Evolutionary conservation across 2,797 vertebrate genomes (phyloP).

Genomic region (Acrocephalus scirpaceus): DNA sequence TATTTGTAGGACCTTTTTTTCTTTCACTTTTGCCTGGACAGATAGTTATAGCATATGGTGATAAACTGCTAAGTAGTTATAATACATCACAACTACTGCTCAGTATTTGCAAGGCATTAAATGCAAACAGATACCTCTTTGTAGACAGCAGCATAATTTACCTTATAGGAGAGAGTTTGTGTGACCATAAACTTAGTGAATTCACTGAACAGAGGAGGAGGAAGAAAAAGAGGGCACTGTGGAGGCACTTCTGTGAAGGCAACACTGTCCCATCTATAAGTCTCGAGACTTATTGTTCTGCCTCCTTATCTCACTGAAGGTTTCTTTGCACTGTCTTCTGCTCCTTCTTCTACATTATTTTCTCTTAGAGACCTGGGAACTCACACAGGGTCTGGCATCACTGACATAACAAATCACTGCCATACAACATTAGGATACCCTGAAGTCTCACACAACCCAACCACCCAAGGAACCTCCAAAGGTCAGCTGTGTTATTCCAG

Average conservation of each 20-base stretch:
- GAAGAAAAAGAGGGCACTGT: background rate
- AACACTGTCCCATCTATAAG: background rate
- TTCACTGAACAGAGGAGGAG: background rate
- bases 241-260: background rate
- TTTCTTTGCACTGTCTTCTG: background rate
- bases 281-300: background rate
- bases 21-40: background rate
- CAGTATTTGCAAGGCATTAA: background rate
- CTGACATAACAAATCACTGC: background rate
- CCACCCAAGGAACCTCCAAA: background rate
- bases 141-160: background rate
- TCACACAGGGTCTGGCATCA: background rate
- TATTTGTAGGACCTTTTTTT: background rate
- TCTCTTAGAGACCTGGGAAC: background rate
- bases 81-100: slow-evolving; percentile 4
- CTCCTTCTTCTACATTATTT: background rate
- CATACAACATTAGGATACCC: background rate
- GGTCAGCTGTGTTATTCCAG: background rate
- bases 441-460: background rate
- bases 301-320: background rate
- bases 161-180: background rate
- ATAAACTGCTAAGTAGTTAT: slow-evolving; percentile 16
- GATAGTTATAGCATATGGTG: background rate
- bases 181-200: background rate
- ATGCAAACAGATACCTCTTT: background rate